A percentile compares a stretch with the other conserved stretches of the same genome.
These are phyloP conservation scores for Callaeas wilsoni DNA, from an alignment of 2,113 vertebrate genomes.

Conservation along the genomic window DNA sequence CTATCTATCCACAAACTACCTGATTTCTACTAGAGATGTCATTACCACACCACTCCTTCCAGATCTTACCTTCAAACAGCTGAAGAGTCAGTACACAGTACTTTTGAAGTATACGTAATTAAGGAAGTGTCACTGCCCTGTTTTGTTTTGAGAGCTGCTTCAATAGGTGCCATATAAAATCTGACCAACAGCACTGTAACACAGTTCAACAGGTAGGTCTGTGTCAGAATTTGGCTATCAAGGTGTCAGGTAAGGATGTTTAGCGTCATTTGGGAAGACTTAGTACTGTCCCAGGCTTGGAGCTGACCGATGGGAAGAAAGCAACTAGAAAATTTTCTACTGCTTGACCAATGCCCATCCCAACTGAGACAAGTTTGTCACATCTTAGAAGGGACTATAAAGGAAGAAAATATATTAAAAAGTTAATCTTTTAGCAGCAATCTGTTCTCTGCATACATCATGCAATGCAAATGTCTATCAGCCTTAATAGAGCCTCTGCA, in stretches of 20 bases:
- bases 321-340: not conserved
- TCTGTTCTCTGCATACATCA: not conserved
- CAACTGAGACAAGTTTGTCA: not conserved
- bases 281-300: not conserved
- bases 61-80: not conserved
- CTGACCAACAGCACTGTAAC: not conserved
- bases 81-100: not conserved
- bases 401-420: not conserved
- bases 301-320: not conserved
- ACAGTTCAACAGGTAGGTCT: not conserved
- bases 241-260: not conserved
- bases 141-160: not conserved
- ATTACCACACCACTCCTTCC: not conserved
- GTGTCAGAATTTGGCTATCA: not conserved
- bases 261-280: not conserved
- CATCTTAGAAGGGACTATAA: not conserved
- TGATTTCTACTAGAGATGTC: not conserved
- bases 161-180: not conserved
- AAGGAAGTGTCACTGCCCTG: not conserved
- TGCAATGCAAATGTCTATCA: not conserved
- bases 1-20: not conserved
- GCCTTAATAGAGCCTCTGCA: not conserved
- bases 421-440: not conserved
- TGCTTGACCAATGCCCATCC: not conserved
- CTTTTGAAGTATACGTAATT: fast-evolving